Percentiles rank a stretch among this genome's conserved stretches.
Conservation (phyloP, 2,797 vertebrate genomes). For the Phalanger gymnotis region DNA sequence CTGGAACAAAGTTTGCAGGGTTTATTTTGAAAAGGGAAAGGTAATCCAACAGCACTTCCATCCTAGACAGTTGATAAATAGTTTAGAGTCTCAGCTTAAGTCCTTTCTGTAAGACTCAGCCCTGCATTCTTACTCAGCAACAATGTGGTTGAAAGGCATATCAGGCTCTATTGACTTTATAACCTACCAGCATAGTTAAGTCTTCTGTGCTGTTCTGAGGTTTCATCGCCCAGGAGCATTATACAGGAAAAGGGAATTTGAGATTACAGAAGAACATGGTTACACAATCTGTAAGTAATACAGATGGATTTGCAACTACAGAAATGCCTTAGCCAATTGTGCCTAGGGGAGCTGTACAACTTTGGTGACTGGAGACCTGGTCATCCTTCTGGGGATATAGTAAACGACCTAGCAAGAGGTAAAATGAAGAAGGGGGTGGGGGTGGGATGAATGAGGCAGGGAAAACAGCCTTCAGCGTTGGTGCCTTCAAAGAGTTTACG, state of each 20-base stretch:
- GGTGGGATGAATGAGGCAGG: neutral
- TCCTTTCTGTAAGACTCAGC: constrained; percentile 81
- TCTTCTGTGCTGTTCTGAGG: constrained; percentile 73
- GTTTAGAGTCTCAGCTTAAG: constrained; percentile 84
- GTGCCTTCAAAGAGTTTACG: constrained; percentile 56
- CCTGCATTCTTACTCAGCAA: constrained; percentile 83
- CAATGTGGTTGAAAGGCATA: constrained; percentile 82
- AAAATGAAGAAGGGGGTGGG: neutral
- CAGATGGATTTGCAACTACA: constrained; percentile 63
- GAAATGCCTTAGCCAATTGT: constrained; percentile 60
- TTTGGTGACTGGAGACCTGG: constrained; percentile 9
- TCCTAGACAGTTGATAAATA: constrained; percentile 84
- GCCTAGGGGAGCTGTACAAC: constrained; percentile 50
- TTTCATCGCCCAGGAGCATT: constrained; percentile 68
- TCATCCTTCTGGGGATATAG: constrained; percentile 47
- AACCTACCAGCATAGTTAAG: constrained; percentile 64
- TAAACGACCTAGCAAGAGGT: constrained; percentile 61
- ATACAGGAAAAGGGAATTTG: constrained; percentile 71
- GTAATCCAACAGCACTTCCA: constrained; percentile 82
- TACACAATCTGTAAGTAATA: constrained; percentile 68
- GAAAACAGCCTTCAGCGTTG: neutral
- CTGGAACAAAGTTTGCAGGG: constrained; percentile 74
- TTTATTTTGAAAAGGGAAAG: constrained; percentile 71
- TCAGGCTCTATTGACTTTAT: constrained; percentile 76
- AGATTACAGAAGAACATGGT: constrained; percentile 71